Conservation (phyloP, 2,113 vertebrate species). For the Mugil cephalus region DNA sequence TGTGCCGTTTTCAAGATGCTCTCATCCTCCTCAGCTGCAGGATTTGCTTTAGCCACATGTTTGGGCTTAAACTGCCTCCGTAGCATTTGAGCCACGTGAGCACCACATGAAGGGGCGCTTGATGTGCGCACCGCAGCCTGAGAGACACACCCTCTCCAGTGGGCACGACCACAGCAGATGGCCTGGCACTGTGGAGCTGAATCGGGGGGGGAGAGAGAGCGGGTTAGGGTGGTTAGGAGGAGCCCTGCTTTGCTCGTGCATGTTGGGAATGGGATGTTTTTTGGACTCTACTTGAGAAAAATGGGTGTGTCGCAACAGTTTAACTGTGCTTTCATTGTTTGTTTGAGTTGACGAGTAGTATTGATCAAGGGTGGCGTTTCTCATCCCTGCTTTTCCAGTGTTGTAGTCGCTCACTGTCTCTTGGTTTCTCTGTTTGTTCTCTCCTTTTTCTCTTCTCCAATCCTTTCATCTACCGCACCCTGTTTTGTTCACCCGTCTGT, state of each 20-base stretch:
- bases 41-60: constrained; percentile 35
- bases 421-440: constrained; percentile 56
- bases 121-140: constrained; percentile 61
- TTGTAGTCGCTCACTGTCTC: constrained; percentile 45
- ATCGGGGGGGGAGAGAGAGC: constrained; percentile 7
- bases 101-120: constrained; percentile 45
- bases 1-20: constrained; percentile 14
- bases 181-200: constrained; percentile 51
- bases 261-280: constrained; percentile 17
- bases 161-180: constrained; percentile 69
- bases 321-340: constrained; percentile 2
- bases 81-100: constrained; percentile 43
- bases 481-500: constrained; percentile 41
- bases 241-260: constrained; percentile 8
- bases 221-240: constrained; percentile 45
- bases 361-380: constrained; percentile 32
- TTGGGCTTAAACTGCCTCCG: constrained; percentile 14
- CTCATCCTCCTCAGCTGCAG: constrained; percentile 13
- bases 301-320: constrained; percentile 6
- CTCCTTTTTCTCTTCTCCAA: constrained; percentile 50
- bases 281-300: constrained; percentile 3
- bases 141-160: constrained; percentile 54
- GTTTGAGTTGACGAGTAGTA: constrained; percentile 12
- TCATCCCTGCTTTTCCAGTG: constrained; percentile 38
- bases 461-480: constrained; percentile 59